A percentile compares a stretch with the other conserved stretches of the same genome.
These are phyloP conservation scores for Calliphora vomitoria DNA, from an alignment of 2,888 invertebrate species.

Conservation along the genomic window DNA sequence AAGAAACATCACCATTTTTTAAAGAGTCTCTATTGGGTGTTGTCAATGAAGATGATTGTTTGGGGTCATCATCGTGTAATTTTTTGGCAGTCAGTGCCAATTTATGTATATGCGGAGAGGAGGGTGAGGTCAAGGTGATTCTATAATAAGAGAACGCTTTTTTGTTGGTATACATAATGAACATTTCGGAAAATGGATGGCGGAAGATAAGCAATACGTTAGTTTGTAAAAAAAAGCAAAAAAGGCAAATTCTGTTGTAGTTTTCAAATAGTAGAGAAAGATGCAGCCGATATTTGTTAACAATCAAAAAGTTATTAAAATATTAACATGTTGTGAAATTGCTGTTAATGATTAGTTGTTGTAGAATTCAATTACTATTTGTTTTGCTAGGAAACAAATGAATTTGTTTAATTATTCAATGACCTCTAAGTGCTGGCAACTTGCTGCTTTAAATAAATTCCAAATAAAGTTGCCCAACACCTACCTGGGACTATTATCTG, in stretches of 20 bases:
- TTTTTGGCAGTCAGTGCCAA: constrained; percentile 76
- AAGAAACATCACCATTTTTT: constrained; percentile 79
- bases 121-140: constrained; percentile 84
- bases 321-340: constrained; percentile 2
- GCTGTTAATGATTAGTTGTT: constrained; percentile 2
- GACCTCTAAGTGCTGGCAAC: constrained; percentile 73
- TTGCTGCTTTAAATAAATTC: constrained; percentile 68
- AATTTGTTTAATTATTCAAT: constrained; percentile 55
- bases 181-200: constrained; percentile 51
- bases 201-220: constrained; percentile 36
- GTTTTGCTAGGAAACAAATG: background rate
- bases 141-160: constrained; percentile 84
- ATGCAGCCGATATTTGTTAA: background rate
- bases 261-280: constrained; percentile 28
- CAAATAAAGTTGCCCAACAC: constrained; percentile 72
- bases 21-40: constrained; percentile 74
- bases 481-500: constrained; percentile 84
- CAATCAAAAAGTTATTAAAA: constrained; percentile 4
- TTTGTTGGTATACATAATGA: constrained; percentile 77
- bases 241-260: constrained; percentile 6
- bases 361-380: background rate
- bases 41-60: constrained; percentile 44
- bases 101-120: constrained; percentile 82
- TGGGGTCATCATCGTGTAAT: constrained; percentile 40
- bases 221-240: constrained; percentile 23